Base-by-base conservation (phyloP, 2,113 vertebrate genomes). In the Dicaeum eximium region DNA sequence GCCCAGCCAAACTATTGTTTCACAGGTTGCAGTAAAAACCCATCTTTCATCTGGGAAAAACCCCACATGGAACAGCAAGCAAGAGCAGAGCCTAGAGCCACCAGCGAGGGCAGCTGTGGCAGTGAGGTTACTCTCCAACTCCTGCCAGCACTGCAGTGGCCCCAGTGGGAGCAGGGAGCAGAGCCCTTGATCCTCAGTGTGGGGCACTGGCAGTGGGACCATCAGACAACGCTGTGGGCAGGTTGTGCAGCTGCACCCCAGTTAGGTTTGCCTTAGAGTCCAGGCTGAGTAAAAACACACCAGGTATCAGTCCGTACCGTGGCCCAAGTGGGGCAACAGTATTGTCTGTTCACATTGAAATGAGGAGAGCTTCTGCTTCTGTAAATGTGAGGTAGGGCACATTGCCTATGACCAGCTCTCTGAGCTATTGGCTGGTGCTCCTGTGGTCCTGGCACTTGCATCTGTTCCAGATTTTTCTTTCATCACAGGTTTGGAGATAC, bases 181-280 rank as follows among this genome's bases (percentile, higher is more conserved):
- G 50, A 88, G 47, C 38, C 22, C 51, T 60, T 11, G 18, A 21
- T 31, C 21, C 56, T 61, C 42, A 15, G 30, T 2, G 0, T 7
- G 8, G 38, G 33, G 20, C 57, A 56, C 7, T 58, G 15, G 48
- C 66, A 48, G 31, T 1, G 16, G 53, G 35, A 42, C 45, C 40
- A 38, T 11, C 1, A 3, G 20, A 42, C 33, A 75, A 8, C 0
- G 0, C 28, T 65, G 53, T 0, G 0, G 38, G 30, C 9, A 42
- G 33, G 31, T 15, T 77, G 15, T n/a, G 35, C 62, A 80, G 65
- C 5, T 50, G 37, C 65, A 93, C 20, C 7, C 20, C 23, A 56
- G 9, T 7, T 20, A 27, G 23, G 30, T 72, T 86, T 69, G 25
- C 33, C 64, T 84, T 38, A 45, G 42, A 86, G 53, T 18, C 64